Evolutionary conservation across 2,113 vertebrate genomes (phyloP).

Genomic region (Microtus richardsoni): DNA sequence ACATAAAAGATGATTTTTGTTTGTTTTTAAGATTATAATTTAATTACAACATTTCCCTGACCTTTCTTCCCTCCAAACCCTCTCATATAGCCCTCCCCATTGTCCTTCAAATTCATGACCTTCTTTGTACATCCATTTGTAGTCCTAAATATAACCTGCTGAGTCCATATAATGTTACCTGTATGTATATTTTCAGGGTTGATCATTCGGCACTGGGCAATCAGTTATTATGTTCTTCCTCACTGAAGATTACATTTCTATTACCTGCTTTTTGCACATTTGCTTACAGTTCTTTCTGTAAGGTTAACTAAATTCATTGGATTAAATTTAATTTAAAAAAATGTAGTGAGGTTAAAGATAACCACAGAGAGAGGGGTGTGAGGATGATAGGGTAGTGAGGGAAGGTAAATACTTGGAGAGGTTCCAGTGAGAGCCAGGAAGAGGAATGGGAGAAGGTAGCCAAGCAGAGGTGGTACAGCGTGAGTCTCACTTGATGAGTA

Average conservation of each 20-base stretch:
- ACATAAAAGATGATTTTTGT: not conserved
- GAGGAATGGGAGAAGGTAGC: not conserved
- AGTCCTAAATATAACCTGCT: not conserved
- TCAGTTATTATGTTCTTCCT: not conserved
- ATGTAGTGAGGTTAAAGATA: not conserved
- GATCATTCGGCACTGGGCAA: not conserved
- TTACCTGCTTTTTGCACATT: too few relatives aligned
- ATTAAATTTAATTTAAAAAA: not conserved
- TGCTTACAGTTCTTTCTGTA: not conserved
- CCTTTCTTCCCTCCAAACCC: not conserved
- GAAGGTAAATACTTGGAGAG: not conserved
- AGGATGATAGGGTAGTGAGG: not conserved
- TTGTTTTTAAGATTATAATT: not conserved
- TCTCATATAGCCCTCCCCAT: not conserved
- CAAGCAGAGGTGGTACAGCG: not conserved
- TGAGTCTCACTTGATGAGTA: not conserved
- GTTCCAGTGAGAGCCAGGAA: not conserved
- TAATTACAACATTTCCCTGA: not conserved
- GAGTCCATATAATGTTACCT: not conserved
- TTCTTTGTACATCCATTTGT: not conserved
- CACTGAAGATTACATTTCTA: accelerated
- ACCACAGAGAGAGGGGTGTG: not conserved
- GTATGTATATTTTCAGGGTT: not conserved
- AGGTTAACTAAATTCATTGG: not conserved
- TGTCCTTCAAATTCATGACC: not conserved